Evolutionary conservation across 2,113 vertebrate genomes (phyloP), one percentile per base, ranked within the genome.

Genomic region (Alligator sinensis): DNA sequence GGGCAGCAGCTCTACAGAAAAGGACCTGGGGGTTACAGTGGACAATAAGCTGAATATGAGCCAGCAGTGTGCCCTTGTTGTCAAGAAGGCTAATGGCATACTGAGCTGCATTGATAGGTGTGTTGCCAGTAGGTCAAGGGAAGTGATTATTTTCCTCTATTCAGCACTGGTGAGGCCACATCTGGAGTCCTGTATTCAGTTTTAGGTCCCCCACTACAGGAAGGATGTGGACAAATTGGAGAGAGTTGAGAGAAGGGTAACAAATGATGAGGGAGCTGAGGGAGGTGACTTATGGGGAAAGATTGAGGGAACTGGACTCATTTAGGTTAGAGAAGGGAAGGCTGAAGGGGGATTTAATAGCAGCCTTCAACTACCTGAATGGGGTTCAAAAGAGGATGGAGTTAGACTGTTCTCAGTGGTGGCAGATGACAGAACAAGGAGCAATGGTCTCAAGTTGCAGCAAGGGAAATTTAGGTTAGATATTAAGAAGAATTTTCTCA

Each of bases 361-460:
- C 74, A 90, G 89, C 77, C 47, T 90, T 95, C 47, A 61, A 77
- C 25, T 47, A 87, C 30, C n/a, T 94, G 88, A 88, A 92, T 94
- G 88, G 61, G 18, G 58, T 86, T 62, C 58, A 92, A 87, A 47
- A 92, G 80, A 83, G 72, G 75, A 90, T 86, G 16, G 84, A 79
- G 60, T 61, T 87, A 62, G 88, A 66, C 57, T 89, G 60, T 84
- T 95, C 14, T 63, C 47, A 21, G 3, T 87, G 34, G 63, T 94
- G 68, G n/a, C 90, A 87, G 78, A 30, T 57, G 84, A 78, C 24
- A 87, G 59, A 21, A 88, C 94, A 94, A 91, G 66, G 91, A 88
- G 13, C 14, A 62, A 28, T 7, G 5, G 57, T 5, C 6, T 94
- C 85, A 57, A 92, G 92, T 5, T 80, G 55, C 72, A 87, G 57